phyloP scores from a whole-genome alignment of 2,113 vertebrate genomes.

The Microcebus lehilahytsara region DNA sequence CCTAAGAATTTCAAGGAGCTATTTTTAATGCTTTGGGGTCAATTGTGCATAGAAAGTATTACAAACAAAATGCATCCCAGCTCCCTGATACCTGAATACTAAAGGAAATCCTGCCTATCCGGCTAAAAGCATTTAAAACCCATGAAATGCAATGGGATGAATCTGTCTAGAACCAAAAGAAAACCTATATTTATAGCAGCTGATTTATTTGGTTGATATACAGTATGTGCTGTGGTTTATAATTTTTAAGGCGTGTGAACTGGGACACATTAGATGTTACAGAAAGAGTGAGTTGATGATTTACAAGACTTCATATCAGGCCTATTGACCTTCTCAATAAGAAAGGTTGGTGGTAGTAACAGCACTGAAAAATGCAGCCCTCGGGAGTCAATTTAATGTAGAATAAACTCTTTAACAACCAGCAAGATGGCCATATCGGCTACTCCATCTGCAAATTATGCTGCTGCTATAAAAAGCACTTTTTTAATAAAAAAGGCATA shows the following conservation, averaged over 20 bases:
- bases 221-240: constrained; percentile 81
- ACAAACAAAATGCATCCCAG: constrained; percentile 69
- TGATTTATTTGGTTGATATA: constrained; percentile 87
- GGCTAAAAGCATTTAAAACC: constrained; percentile 79
- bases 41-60: constrained; percentile 66
- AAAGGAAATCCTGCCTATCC: constrained; percentile 68
- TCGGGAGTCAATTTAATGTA: constrained; percentile 84
- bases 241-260: constrained; percentile 84
- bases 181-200: constrained; percentile 80
- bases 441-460: constrained; percentile 78
- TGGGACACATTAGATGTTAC: constrained; percentile 82
- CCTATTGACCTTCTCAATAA: constrained; percentile 87
- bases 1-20: constrained; percentile 57
- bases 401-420: constrained; percentile 85
- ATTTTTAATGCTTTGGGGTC: constrained; percentile 54
- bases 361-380: constrained; percentile 84
- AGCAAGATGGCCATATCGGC: constrained; percentile 80
- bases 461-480: constrained; percentile 76
- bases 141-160: constrained; percentile 77
- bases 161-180: constrained; percentile 78
- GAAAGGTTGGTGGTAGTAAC: constrained; percentile 81
- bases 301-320: constrained; percentile 86
- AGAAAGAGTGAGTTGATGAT: constrained; percentile 82
- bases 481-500: constrained; percentile 75
- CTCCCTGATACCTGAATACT: constrained; percentile 66